Evolutionary conservation across 2,113 vertebrate genomes (phyloP).

Genomic region (Cettia cetti): DNA sequence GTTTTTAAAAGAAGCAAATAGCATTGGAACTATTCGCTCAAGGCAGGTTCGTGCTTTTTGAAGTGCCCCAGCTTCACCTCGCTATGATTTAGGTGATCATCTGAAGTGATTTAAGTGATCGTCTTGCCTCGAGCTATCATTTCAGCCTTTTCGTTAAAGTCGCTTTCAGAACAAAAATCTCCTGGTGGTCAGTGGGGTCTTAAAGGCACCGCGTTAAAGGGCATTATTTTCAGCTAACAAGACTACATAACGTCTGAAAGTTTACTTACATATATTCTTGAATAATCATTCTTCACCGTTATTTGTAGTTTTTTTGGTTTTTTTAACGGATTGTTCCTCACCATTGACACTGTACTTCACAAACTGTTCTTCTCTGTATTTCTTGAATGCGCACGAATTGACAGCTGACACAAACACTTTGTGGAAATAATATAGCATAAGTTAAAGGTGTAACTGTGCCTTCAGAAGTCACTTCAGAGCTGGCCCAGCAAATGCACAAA

Average conservation of each 20-base stretch:
- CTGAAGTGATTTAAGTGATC: neutral
- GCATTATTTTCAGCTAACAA: neutral
- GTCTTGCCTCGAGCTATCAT: neutral
- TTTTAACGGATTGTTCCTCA: neutral
- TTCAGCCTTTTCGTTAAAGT: neutral
- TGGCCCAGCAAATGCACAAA: neutral
- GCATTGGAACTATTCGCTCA: neutral
- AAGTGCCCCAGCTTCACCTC: neutral
- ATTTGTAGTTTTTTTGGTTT: neutral
- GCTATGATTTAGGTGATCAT: neutral
- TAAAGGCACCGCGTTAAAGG: neutral
- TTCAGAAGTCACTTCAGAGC: neutral
- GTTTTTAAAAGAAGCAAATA: neutral
- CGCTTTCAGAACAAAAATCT: neutral
- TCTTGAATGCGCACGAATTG: fast-evolving
- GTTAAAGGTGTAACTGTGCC: neutral
- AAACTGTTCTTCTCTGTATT: fast-evolving
- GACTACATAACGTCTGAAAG: neutral
- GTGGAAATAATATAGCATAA: fast-evolving
- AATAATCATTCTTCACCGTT: neutral
- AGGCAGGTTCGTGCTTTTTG: neutral
- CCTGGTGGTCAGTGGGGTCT: neutral
- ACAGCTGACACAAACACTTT: neutral
- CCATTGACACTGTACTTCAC: fast-evolving
- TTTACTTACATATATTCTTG: no score